Evolutionary conservation across 2,888 invertebrate genomes (phyloP), one percentile per base, ranked within the genome.

Genomic region (Galerucella calmariensis): DNA sequence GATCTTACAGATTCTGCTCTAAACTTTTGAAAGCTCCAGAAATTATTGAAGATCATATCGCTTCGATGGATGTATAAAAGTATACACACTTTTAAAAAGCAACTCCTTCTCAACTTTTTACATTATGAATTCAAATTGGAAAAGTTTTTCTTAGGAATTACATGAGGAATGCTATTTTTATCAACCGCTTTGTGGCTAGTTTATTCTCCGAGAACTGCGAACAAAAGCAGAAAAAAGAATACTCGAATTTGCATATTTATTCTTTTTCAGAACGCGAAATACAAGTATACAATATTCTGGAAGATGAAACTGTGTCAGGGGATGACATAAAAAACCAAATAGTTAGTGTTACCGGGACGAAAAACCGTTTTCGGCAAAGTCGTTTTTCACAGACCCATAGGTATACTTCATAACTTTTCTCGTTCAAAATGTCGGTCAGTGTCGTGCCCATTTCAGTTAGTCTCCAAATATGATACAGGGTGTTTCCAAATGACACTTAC

Each of bases 121-220:
- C 72, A 77, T 77, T 76, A 77, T 75, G 77, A 77, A 77, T 77
- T 77, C 75, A 75, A 75, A 77, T 77, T 75, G 74, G 75, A 77
- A 77, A 77, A 77, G 67, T 77, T 77, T 70, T 67, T 70, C 70
- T 27, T 51, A 75, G 65, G 58, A 72, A 75, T 77, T 70, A 74
- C 72, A 72, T 72, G 69, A 77, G 70, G 73, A 77, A 75, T 77
- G 75, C 72, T 76, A 77, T 77, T 76, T 75, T 77, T 77, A 77
- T 75, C 75, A 74, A 75, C 77, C 75, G 72, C 75, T 77, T 70
- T 75, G 75, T 70, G 75, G 75, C 73, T 75, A 75, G 75, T 73
- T 75, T 72, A 73, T 75, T 67, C 67, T 67, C 48, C 27, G 53
- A 67, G 62, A 70, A 73, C 62, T 24, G 62, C 75, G 73, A 70